Conservation (phyloP, 2,797 vertebrate genomes). For the Botia almorhae region DNA sequence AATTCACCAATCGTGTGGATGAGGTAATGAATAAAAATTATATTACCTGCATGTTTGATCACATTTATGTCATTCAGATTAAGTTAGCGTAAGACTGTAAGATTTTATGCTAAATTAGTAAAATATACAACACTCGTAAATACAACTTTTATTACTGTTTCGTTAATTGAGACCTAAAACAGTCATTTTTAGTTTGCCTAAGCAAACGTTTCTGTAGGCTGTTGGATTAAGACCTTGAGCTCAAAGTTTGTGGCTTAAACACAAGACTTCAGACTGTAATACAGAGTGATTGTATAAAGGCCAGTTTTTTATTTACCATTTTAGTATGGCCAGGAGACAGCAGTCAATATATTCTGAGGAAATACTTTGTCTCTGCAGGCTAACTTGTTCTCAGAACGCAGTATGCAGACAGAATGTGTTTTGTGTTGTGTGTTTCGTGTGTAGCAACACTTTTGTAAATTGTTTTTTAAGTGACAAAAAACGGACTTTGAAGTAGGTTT, state of each 20-base stretch:
- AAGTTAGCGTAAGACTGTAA: no score
- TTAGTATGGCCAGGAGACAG: neutral
- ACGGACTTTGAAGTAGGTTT: slow-evolving; percentile 2
- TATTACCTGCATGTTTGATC: no score
- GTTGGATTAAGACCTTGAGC: neutral
- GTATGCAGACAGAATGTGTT: neutral
- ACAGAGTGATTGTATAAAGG: neutral
- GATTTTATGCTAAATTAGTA: no score
- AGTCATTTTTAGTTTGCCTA: neutral
- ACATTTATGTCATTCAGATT: no score
- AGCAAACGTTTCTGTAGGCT: neutral
- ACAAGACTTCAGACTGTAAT: neutral
- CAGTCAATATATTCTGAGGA: neutral
- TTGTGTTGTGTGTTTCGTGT: neutral
- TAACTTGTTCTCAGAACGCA: neutral
- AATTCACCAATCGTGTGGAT: no score
- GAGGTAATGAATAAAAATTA: no score
- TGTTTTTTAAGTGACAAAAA: neutral
- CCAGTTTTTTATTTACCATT: neutral
- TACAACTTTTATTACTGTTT: no score
- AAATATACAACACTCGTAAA: no score
- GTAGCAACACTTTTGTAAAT: neutral
- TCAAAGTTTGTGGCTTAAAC: neutral
- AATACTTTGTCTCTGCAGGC: neutral
- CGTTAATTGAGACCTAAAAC: no score